Evolutionary conservation across 1,140 invertebrate species (phyloP).

Genomic region (Melanaphis sacchari): DNA sequence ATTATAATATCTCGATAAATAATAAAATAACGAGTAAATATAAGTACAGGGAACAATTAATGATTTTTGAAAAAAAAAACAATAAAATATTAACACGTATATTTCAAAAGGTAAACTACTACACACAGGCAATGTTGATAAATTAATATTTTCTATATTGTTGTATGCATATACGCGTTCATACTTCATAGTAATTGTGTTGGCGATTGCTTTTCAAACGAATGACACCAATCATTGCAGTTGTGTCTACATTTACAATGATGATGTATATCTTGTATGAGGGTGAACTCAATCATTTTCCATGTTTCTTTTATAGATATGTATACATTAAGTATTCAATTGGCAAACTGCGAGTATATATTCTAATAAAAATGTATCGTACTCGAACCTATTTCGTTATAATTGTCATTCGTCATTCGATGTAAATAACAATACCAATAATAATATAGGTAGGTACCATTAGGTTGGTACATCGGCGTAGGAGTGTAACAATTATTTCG

Average conservation of each 20-base stretch:
- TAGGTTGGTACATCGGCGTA: neutral
- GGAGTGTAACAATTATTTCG: neutral
- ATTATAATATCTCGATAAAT: neutral
- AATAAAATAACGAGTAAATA: neutral
- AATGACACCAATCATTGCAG: neutral
- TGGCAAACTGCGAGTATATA: neutral
- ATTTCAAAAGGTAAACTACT: neutral
- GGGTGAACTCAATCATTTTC: neutral
- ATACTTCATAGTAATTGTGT: neutral
- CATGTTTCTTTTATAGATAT: neutral
- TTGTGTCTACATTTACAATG: neutral
- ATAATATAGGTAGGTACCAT: neutral
- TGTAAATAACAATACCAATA: neutral
- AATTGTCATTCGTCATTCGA: neutral
- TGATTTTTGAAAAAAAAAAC: neutral
- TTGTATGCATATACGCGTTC: neutral
- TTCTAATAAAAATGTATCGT: neutral
- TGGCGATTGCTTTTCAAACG: neutral
- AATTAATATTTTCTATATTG: neutral
- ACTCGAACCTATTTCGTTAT: neutral
- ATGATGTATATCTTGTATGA: neutral
- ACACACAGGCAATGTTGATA: neutral
- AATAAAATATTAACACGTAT: neutral
- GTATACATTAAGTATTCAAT: neutral
- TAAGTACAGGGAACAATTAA: neutral